Percentiles rank a stretch among this genome's conserved stretches.
These are phyloP conservation scores for Hapalemur alaotrensis DNA, from an alignment of 2,797 vertebrate species.

Conservation along the genomic window DNA sequence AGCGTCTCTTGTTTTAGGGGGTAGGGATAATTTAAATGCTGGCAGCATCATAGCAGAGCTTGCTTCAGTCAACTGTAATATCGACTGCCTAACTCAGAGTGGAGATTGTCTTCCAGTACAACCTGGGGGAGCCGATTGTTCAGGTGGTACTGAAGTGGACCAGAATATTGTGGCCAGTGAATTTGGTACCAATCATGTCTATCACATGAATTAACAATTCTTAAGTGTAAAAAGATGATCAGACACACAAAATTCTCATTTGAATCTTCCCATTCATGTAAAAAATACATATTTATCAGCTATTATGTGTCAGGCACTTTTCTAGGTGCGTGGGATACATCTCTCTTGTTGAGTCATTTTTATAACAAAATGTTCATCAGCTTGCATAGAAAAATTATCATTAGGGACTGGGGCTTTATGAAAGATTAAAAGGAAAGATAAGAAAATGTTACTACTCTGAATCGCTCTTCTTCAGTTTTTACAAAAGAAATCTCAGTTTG, in stretches of 20 bases:
- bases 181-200: background rate
- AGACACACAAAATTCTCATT: background rate
- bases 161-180: background rate
- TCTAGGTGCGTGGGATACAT: background rate
- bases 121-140: rapidly evolving
- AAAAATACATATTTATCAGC: background rate
- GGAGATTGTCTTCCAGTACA: background rate
- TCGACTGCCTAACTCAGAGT: no score
- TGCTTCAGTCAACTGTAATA: background rate
- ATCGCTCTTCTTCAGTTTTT: background rate
- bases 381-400: background rate
- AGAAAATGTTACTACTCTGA: background rate
- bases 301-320: background rate
- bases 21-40: background rate
- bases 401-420: background rate
- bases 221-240: background rate
- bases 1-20: background rate
- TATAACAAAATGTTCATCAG: background rate
- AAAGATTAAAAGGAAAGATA: background rate
- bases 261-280: background rate
- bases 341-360: background rate
- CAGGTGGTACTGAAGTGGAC: no score
- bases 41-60: rapidly evolving
- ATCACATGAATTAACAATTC: background rate
- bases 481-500: background rate